Evolutionary conservation across 2,113 vertebrate genomes (phyloP).

Genomic region (Otocyon megalotis): DNA sequence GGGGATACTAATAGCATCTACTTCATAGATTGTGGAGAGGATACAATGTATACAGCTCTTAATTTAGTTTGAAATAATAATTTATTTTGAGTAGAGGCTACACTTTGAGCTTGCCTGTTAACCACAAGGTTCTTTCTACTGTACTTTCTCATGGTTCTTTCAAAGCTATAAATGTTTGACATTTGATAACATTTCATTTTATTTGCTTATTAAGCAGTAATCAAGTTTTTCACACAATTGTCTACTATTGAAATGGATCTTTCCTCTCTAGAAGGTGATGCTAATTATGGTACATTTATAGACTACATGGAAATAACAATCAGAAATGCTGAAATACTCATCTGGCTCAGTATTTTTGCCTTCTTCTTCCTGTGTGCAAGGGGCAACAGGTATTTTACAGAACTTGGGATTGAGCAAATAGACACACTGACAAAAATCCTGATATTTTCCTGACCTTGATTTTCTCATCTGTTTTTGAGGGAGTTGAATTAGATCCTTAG

Average conservation of each 20-base stretch:
- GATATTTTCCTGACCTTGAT: neutral
- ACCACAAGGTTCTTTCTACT: neutral
- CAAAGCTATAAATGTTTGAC: neutral
- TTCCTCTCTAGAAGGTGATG: neutral
- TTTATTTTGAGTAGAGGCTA: neutral
- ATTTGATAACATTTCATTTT: conserved; percentile 19
- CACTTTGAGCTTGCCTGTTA: neutral
- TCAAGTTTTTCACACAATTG: neutral
- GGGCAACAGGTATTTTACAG: neutral
- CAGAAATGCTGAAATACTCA: neutral
- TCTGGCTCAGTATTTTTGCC: neutral
- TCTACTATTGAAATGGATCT: neutral
- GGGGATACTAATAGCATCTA: neutral
- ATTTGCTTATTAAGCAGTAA: neutral
- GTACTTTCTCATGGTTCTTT: neutral
- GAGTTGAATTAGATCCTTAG: neutral
- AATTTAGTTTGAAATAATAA: conserved; percentile 10
- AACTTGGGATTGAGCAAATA: neutral
- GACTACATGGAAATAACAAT: neutral
- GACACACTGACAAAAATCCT: neutral
- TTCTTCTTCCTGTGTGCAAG: neutral
- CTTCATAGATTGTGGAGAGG: neutral
- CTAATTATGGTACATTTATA: neutral
- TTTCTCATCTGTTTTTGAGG: neutral
- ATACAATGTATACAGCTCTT: neutral